These are phyloP conservation scores for Ochotona princeps DNA, from an alignment of 2,113 vertebrate species.

Conservation along the genomic window DNA sequence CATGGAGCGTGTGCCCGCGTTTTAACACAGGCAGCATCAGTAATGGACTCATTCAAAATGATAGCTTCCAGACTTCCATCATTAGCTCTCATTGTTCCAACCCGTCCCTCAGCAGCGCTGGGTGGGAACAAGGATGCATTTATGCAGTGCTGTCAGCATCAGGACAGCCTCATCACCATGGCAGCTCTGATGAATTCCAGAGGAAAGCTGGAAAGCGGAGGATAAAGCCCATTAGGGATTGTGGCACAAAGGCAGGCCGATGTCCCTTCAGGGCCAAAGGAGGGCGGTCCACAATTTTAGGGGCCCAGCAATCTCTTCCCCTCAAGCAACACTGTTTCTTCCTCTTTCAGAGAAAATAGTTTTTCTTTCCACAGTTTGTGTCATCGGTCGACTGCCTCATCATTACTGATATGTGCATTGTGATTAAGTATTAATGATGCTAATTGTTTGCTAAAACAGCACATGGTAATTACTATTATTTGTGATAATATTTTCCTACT, in stretches of 20 bases:
- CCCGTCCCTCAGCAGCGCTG: background rate
- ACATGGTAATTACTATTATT: slow-evolving; percentile 66
- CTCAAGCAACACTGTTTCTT: slow-evolving; percentile 26
- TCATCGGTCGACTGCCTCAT: background rate
- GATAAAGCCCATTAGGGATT: slow-evolving; percentile 65
- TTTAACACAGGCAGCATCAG: slow-evolving; percentile 25
- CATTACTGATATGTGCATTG: slow-evolving; percentile 40
- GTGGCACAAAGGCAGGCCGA: slow-evolving; percentile 63
- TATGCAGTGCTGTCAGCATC: background rate
- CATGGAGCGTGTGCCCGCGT: background rate
- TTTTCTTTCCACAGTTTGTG: slow-evolving; percentile 35
- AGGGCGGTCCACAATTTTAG: slow-evolving; percentile 6
- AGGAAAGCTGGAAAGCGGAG: slow-evolving; percentile 42
- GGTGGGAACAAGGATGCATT: slow-evolving; percentile 52
- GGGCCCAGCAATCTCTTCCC: background rate
- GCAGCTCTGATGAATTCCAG: slow-evolving; percentile 61
- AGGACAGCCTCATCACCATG: slow-evolving; percentile 9
- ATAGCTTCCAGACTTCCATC: slow-evolving; percentile 63
- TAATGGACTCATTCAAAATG: slow-evolving; percentile 62
- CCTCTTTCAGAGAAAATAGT: slow-evolving; percentile 14
- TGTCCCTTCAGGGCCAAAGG: slow-evolving; percentile 1
- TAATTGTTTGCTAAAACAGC: slow-evolving; percentile 63
- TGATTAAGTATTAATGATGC: slow-evolving; percentile 66
- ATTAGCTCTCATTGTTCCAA: slow-evolving; percentile 73
- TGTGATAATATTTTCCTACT: slow-evolving; percentile 60